phyloP scores from a whole-genome alignment of 2,113 vertebrate genomes.

The pig (Sus scrofa) region DNA sequence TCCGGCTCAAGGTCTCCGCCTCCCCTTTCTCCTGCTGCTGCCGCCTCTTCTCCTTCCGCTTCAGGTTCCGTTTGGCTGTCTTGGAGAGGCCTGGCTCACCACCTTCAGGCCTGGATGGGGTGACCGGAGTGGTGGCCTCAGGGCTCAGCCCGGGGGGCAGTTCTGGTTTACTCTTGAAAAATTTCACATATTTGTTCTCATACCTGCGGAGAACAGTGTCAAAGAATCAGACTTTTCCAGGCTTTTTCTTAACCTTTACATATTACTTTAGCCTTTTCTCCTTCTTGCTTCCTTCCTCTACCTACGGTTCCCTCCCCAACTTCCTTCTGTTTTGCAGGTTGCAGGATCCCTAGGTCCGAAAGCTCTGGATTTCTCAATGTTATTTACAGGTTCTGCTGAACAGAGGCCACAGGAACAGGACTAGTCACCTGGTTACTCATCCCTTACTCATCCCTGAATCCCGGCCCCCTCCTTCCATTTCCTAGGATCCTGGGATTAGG shows the following conservation, averaged over 20 bases:
- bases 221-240: not conserved
- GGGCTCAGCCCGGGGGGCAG: conserved; percentile 94
- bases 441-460: not conserved
- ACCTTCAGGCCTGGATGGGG: conserved; percentile 79
- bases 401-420: not conserved
- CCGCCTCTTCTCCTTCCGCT: conserved; percentile 96
- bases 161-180: conserved; percentile 97
- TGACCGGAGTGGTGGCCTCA: conserved; percentile 77
- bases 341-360: not conserved
- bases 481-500: not conserved
- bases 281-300: conserved; percentile 7
- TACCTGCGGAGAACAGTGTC: conserved; percentile 88
- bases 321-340: not conserved
- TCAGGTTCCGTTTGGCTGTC: conserved; percentile 95
- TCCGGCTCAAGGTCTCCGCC: conserved; percentile 85
- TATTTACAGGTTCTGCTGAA: conserved; percentile 24
- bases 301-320: not conserved
- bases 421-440: not conserved
- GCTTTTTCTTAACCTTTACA: not conserved
- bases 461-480: conserved; percentile 3
- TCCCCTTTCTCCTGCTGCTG: conserved; percentile 91
- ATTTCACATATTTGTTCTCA: conserved; percentile 98
- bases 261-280: not conserved
- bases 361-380: not conserved
- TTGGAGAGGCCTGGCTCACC: conserved; percentile 91